A percentile compares a stretch with the other conserved stretches of the same genome.
Conservation (phyloP, 1,140 invertebrate genomes). For the Cyrtorhinus lividipennis region DNA sequence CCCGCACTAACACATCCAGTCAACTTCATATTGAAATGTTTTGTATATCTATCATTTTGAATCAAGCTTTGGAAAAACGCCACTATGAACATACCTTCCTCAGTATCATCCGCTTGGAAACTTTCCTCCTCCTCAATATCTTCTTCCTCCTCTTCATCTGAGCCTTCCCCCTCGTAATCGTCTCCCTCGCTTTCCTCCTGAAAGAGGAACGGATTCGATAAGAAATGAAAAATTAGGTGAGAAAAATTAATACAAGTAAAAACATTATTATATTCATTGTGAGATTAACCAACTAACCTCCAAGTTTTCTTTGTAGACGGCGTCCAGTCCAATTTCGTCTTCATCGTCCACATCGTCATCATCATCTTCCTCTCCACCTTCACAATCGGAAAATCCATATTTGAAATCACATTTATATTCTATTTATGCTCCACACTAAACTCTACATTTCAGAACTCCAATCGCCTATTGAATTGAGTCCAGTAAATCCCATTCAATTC, state of each 20-base stretch:
- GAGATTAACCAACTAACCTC: slow-evolving; percentile 34
- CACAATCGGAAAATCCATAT: not conserved
- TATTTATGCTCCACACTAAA: too few relatives aligned
- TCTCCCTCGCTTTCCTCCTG: slow-evolving; percentile 49
- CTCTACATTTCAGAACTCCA: too few relatives aligned
- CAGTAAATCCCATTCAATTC: too few relatives aligned
- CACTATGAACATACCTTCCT: slow-evolving; percentile 24
- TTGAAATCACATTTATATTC: too few relatives aligned
- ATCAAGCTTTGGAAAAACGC: too few relatives aligned
- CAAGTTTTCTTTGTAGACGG: slow-evolving; percentile 56
- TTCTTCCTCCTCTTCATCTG: slow-evolving; percentile 39
- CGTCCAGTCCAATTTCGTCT: slow-evolving; percentile 46
- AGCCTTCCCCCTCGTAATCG: slow-evolving; percentile 43
- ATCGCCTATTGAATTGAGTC: too few relatives aligned
- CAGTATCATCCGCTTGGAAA: slow-evolving; percentile 39
- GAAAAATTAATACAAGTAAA: not conserved
- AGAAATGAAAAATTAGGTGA: slow-evolving; percentile 22
- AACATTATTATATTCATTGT: too few relatives aligned
- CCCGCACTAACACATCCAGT: too few relatives aligned
- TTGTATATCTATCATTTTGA: too few relatives aligned
- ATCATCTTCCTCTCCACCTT: slow-evolving; percentile 14
- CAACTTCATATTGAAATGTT: too few relatives aligned
- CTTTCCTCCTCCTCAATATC: slow-evolving; percentile 46
- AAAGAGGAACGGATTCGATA: too few relatives aligned
- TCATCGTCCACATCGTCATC: slow-evolving; percentile 25